These are phyloP conservation scores for Formica aserva DNA, from an alignment of 2,888 invertebrate genomes.

Conservation along the genomic window DNA sequence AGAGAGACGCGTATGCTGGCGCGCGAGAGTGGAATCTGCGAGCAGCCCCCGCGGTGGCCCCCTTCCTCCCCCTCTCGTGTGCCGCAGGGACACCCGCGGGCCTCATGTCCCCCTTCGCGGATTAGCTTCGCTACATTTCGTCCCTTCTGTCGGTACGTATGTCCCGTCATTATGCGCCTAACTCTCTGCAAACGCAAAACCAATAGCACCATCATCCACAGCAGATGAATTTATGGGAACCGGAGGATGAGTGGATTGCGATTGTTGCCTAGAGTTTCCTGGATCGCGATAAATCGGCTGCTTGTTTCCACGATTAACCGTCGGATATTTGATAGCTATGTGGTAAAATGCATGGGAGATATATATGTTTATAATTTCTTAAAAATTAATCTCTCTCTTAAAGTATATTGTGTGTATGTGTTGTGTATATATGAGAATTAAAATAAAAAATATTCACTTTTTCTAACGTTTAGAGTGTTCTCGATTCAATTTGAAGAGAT, in stretches of 20 bases:
- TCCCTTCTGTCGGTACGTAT: conserved; percentile 85
- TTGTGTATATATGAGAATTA: background rate
- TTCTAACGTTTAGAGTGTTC: background rate
- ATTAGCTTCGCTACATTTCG: conserved; percentile 85
- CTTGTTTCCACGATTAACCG: background rate
- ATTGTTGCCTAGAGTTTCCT: conserved; percentile 13
- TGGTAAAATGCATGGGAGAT: background rate
- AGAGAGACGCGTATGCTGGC: conserved; percentile 73
- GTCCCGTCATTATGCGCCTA: conserved; percentile 72
- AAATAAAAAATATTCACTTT: background rate
- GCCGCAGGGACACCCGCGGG: conserved; percentile 65
- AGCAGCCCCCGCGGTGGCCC: conserved; percentile 10
- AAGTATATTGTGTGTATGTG: background rate
- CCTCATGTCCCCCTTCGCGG: conserved; percentile 72
- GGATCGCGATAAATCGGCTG: conserved; percentile 9
- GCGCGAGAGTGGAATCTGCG: conserved; percentile 49
- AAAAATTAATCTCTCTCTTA: background rate
- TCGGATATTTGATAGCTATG: background rate
- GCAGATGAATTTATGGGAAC: conserved; percentile 27
- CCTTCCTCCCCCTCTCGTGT: background rate
- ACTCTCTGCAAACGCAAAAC: conserved; percentile 48
- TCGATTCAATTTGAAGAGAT: background rate
- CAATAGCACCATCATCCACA: conserved; percentile 30
- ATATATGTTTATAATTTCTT: background rate
- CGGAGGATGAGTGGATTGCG: background rate